Evolutionary conservation across 2,797 vertebrate species (phyloP), one percentile per base, ranked within the genome.

Genomic region (Babyrousa celebensis): DNA sequence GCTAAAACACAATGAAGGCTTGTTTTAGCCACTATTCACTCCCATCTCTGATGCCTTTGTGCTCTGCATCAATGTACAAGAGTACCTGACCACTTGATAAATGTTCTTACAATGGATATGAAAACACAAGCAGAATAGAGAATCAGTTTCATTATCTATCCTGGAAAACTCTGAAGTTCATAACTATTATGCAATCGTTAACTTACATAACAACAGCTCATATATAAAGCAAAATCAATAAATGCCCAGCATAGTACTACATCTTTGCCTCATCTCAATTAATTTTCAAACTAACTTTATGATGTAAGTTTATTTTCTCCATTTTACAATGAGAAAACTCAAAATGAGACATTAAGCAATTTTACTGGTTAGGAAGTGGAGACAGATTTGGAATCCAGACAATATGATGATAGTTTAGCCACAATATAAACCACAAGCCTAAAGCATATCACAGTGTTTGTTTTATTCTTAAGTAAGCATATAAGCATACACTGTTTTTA

Each of bases 221-320:
- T 60, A 27, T 67, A 58, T 58, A 89, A 71, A 80, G 15, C 62
- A 95, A 95, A 96, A 77, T 72, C 43, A 89, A 21, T 71, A 84
- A 63, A 71, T 36, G 23, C 0, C 12, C 27, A 20, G 8, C 52
- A 63, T 60, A 23, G 8, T 80, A 6, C 12, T 75, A 83, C 0
- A 83, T 0, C 7, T 85, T 89, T 86, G 29, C 25, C 18, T 86
- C 12, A 32, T 67, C 74, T 79, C 78, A 92, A 40, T n/a, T 89
- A 93, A 74, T 88, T 32, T 92, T 78, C 23, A 85, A 75, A 74
- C 43, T 62, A 83, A 58, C 32, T 65, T 87, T 52, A 40, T 52
- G 18, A 85, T 11, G 5, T 56, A 78, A 48, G 52, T 63, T 86
- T 58, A 62, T 75, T 80, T 72, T 71, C 11, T 16, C 1, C 5